Conservation (phyloP, 2,797 vertebrate species). For the Hybognathus amarus region DNA sequence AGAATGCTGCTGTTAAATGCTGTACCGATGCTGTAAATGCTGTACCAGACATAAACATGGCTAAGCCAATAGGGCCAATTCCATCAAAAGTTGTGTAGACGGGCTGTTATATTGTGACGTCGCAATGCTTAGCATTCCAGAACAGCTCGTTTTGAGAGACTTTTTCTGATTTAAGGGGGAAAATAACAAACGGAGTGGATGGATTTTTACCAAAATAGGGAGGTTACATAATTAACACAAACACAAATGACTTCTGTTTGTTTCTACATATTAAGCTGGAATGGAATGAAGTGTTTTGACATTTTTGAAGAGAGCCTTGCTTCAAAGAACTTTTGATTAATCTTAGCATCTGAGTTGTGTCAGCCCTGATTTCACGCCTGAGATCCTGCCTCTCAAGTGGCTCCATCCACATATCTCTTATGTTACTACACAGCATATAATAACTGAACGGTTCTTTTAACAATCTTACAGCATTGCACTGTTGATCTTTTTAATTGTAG, state of each 20-base stretch:
- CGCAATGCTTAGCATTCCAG: background rate
- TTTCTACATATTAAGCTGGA: background rate
- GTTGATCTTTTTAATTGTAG: slow-evolving; percentile 69
- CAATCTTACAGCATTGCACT: background rate
- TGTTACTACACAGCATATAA: background rate
- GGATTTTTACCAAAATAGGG: too few species aligned
- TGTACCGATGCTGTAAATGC: background rate
- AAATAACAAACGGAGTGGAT: too few species aligned
- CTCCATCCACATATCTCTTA: background rate
- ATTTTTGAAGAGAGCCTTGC: slow-evolving; percentile 15
- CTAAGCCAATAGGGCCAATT: background rate
- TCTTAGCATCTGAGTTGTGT: background rate
- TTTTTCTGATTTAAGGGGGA: too few species aligned
- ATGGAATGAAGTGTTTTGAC: background rate
- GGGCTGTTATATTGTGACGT: background rate
- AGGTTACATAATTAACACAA: too few species aligned
- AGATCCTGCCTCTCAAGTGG: background rate
- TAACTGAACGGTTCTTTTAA: background rate
- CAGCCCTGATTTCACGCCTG: background rate
- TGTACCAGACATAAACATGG: too few species aligned
- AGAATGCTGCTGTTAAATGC: background rate
- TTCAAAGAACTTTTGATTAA: background rate
- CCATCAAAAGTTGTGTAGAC: background rate
- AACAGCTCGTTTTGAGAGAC: background rate
- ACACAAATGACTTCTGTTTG: too few species aligned